Percentiles rank a stretch among this genome's conserved stretches.
These are phyloP conservation scores for Griposia aprilina DNA, from an alignment of 2,888 invertebrate genomes.

Conservation along the genomic window DNA sequence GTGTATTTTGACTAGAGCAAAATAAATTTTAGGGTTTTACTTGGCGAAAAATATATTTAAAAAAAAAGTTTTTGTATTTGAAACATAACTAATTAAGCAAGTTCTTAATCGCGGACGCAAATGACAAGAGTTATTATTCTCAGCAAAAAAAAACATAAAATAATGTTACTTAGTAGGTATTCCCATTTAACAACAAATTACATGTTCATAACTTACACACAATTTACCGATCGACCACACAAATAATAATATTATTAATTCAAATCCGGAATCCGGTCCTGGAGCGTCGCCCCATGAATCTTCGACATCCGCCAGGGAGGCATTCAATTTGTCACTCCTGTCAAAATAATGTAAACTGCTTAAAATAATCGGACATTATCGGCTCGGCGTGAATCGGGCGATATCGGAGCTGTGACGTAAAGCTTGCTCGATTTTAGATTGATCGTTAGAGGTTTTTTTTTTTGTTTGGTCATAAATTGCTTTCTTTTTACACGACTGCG, in stretches of 20 bases:
- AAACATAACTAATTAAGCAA: neutral
- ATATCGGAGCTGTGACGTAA: constrained; percentile 40
- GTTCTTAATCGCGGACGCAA: neutral
- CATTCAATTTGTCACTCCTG: constrained; percentile 86
- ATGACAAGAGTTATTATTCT: neutral
- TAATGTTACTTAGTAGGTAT: neutral
- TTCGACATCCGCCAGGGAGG: constrained; percentile 83
- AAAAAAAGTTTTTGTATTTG: neutral
- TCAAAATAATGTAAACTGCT: constrained; percentile 85
- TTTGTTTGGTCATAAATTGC: neutral
- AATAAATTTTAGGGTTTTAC: neutral
- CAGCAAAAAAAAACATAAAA: neutral
- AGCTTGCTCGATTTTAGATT: constrained; percentile 34
- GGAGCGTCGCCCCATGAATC: constrained; percentile 80
- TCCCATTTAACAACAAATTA: constrained; percentile 17
- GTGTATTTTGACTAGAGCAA: neutral
- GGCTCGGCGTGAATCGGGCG: constrained; percentile 65
- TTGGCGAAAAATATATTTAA: neutral
- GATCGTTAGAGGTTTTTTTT: neutral
- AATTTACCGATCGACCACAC: constrained; percentile 46
- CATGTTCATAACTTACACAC: constrained; percentile 51
- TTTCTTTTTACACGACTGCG: neutral
- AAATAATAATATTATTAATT: constrained; percentile 77
- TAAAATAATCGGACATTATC: constrained; percentile 80
- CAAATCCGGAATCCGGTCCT: constrained; percentile 74